Evolutionary conservation across 2,113 vertebrate species (phyloP), one percentile per base, ranked within the genome.

Genomic region (Astur gentilis): DNA sequence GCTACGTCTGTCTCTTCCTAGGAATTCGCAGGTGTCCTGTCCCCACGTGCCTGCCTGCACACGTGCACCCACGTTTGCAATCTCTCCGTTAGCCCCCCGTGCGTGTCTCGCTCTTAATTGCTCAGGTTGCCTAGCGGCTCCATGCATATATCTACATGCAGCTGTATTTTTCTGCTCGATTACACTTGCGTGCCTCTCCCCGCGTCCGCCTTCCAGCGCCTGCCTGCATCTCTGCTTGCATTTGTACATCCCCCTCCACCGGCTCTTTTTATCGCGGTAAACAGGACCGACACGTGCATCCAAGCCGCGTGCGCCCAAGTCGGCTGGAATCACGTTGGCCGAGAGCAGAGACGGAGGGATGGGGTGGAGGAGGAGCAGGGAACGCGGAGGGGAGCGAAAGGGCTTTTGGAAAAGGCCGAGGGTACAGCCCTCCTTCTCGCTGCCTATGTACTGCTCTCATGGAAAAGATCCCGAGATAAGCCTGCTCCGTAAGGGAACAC

Each of bases 401-500:
- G n/a, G 31, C 58, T 64, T 3, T 23, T 52, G 90, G 75, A 89
- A 94, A 89, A 79, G 76, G 50, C 60, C 49, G 40, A n/a, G 6
- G n/a, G 87, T 47, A 55, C 80, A 78, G 44, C 11, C 27, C 10
- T 14, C 20, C 42, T 83, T 66, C 82, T 54, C 34, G 44, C 50
- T 91, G 67, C 78, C 58, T 62, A 3, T 13, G n/a, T 10, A 7
- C 31, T 50, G 60, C 26, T 32, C 31, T 93, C 72, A 44, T 16
- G 88, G 83, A 92, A 85, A 89, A 86, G 78, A 87, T 90, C 80
- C 45, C 21, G 84, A 76, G 95, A 95, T 67, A 95, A 97, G 66
- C 21, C 44, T 31, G 64, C 71, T 95, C 25, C 0, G 87, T 92
- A 78, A 90, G 92, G 71, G 88, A 76, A 91, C 1, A 7, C 90